These are phyloP conservation scores for Crepidodera aurea DNA, from an alignment of 2,888 invertebrate species.

Conservation along the genomic window DNA sequence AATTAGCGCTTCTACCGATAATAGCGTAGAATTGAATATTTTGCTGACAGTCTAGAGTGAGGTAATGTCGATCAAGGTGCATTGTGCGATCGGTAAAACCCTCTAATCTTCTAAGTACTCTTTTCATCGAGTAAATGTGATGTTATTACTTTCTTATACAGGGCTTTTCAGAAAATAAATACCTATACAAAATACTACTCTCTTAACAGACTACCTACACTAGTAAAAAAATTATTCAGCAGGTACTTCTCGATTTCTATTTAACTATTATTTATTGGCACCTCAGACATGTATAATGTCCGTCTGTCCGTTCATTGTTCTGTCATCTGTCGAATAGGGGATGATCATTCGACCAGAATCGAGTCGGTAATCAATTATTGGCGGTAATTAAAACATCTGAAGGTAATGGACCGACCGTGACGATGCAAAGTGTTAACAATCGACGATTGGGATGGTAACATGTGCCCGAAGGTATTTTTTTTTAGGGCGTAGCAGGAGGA, in stretches of 20 bases:
- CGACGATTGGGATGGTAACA: conserved; percentile 33
- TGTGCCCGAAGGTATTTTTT: conserved; percentile 24
- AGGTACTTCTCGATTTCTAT: not conserved
- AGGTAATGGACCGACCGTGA: conserved; percentile 57
- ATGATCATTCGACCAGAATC: conserved; percentile 11
- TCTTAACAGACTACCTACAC: not conserved
- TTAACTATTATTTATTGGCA: too few relatives aligned
- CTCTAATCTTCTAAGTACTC: conserved; percentile 26
- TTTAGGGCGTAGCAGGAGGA: too few relatives aligned
- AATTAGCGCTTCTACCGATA: conserved; percentile 24
- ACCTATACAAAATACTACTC: too few relatives aligned
- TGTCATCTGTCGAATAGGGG: conserved; percentile 38
- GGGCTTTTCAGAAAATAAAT: not conserved
- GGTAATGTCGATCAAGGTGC: conserved; percentile 39
- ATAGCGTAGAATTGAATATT: conserved; percentile 27
- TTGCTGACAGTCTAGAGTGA: conserved; percentile 35
- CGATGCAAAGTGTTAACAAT: conserved; percentile 52
- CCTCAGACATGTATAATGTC: not conserved
- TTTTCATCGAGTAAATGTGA: conserved; percentile 47
- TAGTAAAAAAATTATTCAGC: not conserved
- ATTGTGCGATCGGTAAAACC: conserved; percentile 38
- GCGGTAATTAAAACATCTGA: conserved; percentile 58
- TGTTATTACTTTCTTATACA: conserved; percentile 31
- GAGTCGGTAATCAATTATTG: conserved; percentile 53
- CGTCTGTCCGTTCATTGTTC: conserved; percentile 2